phyloP scores from a whole-genome alignment of 2,113 vertebrate species.

The Mystacornis crossleyi region DNA sequence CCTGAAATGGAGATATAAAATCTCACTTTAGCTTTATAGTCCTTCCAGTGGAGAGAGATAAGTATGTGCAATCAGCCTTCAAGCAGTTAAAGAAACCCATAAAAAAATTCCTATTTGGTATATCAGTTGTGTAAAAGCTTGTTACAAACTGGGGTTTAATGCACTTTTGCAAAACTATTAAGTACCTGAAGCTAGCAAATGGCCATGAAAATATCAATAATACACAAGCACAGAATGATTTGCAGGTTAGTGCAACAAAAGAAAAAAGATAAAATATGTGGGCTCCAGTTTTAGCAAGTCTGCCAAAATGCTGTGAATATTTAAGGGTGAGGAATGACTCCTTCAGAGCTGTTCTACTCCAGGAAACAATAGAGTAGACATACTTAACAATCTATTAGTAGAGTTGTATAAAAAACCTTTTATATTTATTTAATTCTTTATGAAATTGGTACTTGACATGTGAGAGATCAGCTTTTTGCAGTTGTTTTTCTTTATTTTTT shows the following conservation, averaged over 20 bases:
- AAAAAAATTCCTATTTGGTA: neutral
- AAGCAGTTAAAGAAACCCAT: neutral
- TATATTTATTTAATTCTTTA: constrained; percentile 25
- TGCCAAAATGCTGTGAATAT: neutral
- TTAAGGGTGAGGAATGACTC: neutral
- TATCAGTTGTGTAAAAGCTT: neutral
- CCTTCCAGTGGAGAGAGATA: neutral
- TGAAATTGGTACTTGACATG: neutral
- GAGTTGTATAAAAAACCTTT: neutral
- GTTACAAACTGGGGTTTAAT: neutral
- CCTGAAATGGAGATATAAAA: constrained; percentile 27
- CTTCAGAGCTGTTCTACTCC: neutral
- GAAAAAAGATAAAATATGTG: neutral
- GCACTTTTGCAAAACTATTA: neutral
- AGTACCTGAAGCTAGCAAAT: neutral
- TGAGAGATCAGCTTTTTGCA: neutral
- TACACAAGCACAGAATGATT: neutral
- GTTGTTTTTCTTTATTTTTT: neutral
- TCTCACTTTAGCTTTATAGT: constrained; percentile 14
- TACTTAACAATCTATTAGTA: constrained; percentile 40
- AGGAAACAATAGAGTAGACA: neutral
- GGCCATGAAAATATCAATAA: neutral
- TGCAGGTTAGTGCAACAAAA: neutral
- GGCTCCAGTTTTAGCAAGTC: neutral
- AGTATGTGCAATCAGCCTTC: neutral